Base-by-base conservation (phyloP, 1,140 invertebrate species). In the Harpegnathos saltator region DNA sequence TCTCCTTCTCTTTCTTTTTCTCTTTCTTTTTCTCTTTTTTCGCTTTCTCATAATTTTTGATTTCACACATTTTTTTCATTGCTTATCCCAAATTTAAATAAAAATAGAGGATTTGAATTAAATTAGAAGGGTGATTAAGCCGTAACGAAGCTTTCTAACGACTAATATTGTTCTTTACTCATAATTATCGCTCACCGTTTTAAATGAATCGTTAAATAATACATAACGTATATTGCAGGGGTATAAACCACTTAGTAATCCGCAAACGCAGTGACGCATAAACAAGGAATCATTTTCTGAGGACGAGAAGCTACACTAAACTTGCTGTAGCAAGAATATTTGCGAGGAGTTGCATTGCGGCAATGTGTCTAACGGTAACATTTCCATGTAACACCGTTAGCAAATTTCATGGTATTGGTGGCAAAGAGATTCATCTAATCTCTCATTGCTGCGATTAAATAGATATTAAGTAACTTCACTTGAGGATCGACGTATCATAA, bases 171-270 rank as follows among this genome's bases (percentile, higher is more conserved):
- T 38, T 69, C 38, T 29, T 48, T 12, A 26, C n/a, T n/a, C n/a
- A n/a, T n/a, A n/a, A n/a, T n/a, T n/a, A n/a, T n/a, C n/a, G n/a
- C n/a, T 7, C 11, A 63, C 24, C 52, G 33, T 62, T 5, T 44
- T n/a, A 1, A 66, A 26, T 7, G 3, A 24, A 19, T 38, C n/a
- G 24, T 3, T 17, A 33, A 80, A 2, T 87, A 56, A 87, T 9
- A 24, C 48, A 38, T 52, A 11, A 72, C 72, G 52, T 88, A 9
- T 58, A 74, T 90, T 90, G 58, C 74, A 92, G 91, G 91, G 89
- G 66, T 92, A 92, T 59, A 90, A 91, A 56, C 90, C 86, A 52
- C 84, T 92, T 26, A 85, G 54, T 63, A 90, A 91, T 90, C 85
- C 91, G 15, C 85, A 92, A 86, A 87, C 83, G 22, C 63, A 92